Evolutionary conservation across 2,797 vertebrate species (phyloP).

Genomic region (Tolypeutes matacus): DNA sequence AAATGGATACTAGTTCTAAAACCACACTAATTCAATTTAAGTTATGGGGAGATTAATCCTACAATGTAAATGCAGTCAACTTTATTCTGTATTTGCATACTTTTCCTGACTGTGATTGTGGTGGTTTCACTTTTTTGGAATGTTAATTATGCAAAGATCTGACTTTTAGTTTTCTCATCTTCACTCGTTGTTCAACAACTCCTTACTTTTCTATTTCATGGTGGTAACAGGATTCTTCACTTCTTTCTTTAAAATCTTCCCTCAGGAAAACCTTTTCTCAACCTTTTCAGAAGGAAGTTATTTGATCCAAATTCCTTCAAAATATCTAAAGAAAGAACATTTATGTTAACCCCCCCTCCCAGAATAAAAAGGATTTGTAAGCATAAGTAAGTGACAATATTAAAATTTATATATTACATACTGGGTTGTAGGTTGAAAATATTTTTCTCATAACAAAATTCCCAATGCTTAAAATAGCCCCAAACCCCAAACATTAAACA

Average conservation of each 20-base stretch:
- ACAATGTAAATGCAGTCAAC: background rate
- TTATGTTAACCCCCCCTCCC: background rate
- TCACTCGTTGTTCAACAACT: background rate
- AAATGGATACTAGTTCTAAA: constrained; percentile 22
- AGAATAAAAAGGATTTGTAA: background rate
- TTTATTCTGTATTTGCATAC: constrained; percentile 4
- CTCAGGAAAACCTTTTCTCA: background rate
- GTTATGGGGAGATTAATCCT: background rate
- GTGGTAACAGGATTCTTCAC: background rate
- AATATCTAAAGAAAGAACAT: background rate
- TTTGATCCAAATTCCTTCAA: background rate
- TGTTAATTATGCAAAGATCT: constrained; percentile 5
- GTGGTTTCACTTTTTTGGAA: constrained; percentile 20
- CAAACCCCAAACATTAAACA: background rate
- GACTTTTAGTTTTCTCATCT: background rate
- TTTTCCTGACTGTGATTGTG: background rate
- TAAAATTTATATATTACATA: background rate
- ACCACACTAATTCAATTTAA: background rate
- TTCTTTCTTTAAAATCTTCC: constrained; percentile 10
- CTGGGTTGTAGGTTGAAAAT: background rate
- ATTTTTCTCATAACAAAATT: background rate
- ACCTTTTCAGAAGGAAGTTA: background rate
- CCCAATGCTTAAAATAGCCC: background rate
- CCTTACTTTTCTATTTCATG: background rate
- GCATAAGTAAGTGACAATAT: background rate